Evolutionary conservation across 1,140 invertebrate species (phyloP).

Genomic region (Temnothorax nylanderi): DNA sequence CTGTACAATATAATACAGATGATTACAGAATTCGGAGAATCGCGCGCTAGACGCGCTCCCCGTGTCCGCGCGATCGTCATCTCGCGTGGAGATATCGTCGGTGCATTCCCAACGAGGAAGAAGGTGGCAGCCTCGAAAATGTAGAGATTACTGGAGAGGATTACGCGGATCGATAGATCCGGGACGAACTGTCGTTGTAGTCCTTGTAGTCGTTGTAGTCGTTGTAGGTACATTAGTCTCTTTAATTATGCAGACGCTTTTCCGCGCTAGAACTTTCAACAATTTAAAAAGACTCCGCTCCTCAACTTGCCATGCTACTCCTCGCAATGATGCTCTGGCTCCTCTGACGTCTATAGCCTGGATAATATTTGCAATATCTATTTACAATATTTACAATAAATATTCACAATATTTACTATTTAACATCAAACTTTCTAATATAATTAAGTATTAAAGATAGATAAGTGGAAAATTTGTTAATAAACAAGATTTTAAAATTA

Average conservation of each 20-base stretch:
- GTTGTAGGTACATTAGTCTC: slow-evolving; percentile 29
- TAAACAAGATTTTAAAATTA: neutral
- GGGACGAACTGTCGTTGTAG: slow-evolving; percentile 58
- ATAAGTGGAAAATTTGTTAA: neutral
- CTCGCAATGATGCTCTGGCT: neutral
- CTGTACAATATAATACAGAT: slow-evolving; percentile 38
- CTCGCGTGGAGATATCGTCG: neutral
- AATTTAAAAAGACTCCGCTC: slow-evolving; percentile 19
- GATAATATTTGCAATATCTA: slow-evolving; percentile 40
- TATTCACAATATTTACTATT: neutral
- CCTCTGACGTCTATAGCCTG: neutral
- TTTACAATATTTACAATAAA: slow-evolving; percentile 23
- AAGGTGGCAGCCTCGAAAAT: slow-evolving; percentile 1
- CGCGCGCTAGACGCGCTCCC: neutral
- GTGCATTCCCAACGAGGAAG: neutral
- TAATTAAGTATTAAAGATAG: neutral
- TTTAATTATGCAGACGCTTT: slow-evolving; percentile 66
- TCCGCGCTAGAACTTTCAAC: slow-evolving; percentile 30
- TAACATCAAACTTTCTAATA: neutral
- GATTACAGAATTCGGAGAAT: slow-evolving; percentile 1
- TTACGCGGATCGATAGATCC: slow-evolving; percentile 67
- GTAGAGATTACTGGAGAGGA: neutral
- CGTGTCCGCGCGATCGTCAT: neutral
- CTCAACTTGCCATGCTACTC: neutral
- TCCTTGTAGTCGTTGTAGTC: slow-evolving; percentile 52